A percentile compares a stretch with the other conserved stretches of the same genome.
phyloP scores from a whole-genome alignment of 2,113 vertebrate species.

The Nothoprocta pentlandii region DNA sequence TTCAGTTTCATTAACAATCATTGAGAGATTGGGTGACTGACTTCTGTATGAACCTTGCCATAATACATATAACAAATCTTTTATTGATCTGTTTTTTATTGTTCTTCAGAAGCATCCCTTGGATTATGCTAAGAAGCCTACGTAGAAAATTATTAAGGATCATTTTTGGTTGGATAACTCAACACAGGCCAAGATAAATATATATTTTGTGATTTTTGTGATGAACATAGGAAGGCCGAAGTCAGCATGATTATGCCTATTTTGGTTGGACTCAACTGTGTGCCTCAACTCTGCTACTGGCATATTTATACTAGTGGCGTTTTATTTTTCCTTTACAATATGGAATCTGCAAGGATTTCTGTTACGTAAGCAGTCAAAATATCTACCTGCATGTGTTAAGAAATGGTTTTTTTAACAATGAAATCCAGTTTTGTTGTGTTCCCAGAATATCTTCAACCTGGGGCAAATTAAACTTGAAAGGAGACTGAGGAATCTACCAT shows the following conservation, averaged over 20 bases:
- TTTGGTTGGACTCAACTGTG: background rate
- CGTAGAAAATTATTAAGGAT: background rate
- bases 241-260: background rate
- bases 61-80: background rate
- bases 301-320: background rate
- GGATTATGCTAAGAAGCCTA: background rate
- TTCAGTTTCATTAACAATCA: slow-evolving; percentile 67
- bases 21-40: slow-evolving; percentile 27
- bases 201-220: background rate
- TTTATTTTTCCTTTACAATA: background rate
- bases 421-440: background rate
- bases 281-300: background rate
- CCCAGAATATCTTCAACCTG: background rate
- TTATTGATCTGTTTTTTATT: background rate
- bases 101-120: background rate
- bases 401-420: background rate
- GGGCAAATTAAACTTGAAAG: background rate
- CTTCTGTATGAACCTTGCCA: background rate
- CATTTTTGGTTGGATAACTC: background rate
- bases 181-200: background rate
- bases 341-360: background rate
- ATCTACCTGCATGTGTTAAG: background rate
- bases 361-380: background rate
- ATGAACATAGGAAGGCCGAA: background rate
- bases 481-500: background rate